Conservation (phyloP, 92 coral and sea anemone species). For the Epizoanthus stellaris region DNA sequence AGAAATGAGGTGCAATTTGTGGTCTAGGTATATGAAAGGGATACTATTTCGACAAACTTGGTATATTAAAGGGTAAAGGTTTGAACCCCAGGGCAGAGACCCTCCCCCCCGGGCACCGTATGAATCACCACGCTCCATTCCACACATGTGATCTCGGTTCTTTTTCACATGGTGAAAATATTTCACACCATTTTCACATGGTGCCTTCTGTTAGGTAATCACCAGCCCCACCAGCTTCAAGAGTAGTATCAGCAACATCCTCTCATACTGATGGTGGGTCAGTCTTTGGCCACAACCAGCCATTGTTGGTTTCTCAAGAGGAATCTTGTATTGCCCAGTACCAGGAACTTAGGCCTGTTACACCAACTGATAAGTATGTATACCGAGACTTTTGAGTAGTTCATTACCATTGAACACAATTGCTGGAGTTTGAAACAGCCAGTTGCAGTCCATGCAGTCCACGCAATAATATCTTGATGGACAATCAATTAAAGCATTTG, state of each 20-base stretch:
- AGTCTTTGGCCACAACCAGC: slow-evolving; percentile 18
- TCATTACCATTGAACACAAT: slow-evolving; percentile 3
- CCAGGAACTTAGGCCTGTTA: slow-evolving; percentile 49
- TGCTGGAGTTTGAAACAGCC: slow-evolving; percentile 19
- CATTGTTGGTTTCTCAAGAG: background rate
- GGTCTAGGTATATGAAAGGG: too few relatives aligned
- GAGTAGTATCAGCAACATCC: slow-evolving; percentile 17
- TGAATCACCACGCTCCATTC: too few relatives aligned
- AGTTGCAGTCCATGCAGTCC: slow-evolving; percentile 1
- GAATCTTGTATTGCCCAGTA: slow-evolving; percentile 32
- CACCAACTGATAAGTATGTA: slow-evolving; percentile 21
- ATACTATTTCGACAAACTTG: too few relatives aligned
- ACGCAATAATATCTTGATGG: slow-evolving; percentile 14
- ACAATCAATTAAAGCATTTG: background rate
- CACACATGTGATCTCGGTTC: too few relatives aligned
- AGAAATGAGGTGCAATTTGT: too few relatives aligned
- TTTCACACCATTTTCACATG: too few relatives aligned
- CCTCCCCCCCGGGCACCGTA: too few relatives aligned
- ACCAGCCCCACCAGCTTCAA: slow-evolving; percentile 20
- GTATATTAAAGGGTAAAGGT: too few relatives aligned
- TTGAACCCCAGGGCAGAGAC: too few relatives aligned
- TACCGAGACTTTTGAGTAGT: background rate
- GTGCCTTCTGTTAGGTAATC: background rate
- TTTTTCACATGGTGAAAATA: too few relatives aligned
- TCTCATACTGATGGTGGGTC: slow-evolving; percentile 27